Percentiles rank a stretch among this genome's conserved stretches.
Evolutionary conservation across 2,113 vertebrate genomes (phyloP).

Genomic region (Hydrochoerus hydrochaeris): DNA sequence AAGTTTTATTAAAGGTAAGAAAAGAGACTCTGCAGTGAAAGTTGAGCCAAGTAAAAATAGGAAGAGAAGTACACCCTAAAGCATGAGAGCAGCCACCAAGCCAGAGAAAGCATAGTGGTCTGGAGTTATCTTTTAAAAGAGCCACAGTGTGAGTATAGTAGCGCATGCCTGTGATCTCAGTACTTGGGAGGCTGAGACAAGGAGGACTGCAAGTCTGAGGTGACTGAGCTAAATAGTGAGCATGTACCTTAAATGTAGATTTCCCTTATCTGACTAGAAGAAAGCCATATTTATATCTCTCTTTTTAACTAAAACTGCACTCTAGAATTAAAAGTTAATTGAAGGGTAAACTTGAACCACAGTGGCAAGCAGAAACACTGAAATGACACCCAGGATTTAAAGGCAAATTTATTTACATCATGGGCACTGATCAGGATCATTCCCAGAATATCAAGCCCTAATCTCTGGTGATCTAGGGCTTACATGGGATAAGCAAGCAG

Average conservation of each 20-base stretch:
- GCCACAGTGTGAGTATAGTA: background rate
- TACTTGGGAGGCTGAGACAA: background rate
- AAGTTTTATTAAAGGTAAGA: background rate
- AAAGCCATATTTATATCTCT: background rate
- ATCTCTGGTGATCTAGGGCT: background rate
- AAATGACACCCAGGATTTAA: background rate
- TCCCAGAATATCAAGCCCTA: background rate
- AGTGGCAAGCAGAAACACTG: background rate
- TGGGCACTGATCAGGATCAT: background rate
- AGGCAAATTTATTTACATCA: background rate
- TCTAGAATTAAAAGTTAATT: slow-evolving; percentile 33
- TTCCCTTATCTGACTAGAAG: background rate
- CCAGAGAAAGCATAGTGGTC: background rate
- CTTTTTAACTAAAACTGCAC: background rate
- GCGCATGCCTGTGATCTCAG: background rate
- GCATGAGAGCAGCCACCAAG: background rate
- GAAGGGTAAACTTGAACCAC: background rate
- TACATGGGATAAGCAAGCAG: background rate
- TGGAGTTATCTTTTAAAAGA: background rate
- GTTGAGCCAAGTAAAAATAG: background rate
- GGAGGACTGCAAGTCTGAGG: background rate
- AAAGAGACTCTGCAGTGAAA: background rate
- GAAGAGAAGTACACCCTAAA: background rate
- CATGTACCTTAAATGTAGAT: background rate
- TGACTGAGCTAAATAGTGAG: background rate